These are phyloP conservation scores for Nomia melanderi DNA, from an alignment of 1,140 invertebrate species.

Conservation along the genomic window DNA sequence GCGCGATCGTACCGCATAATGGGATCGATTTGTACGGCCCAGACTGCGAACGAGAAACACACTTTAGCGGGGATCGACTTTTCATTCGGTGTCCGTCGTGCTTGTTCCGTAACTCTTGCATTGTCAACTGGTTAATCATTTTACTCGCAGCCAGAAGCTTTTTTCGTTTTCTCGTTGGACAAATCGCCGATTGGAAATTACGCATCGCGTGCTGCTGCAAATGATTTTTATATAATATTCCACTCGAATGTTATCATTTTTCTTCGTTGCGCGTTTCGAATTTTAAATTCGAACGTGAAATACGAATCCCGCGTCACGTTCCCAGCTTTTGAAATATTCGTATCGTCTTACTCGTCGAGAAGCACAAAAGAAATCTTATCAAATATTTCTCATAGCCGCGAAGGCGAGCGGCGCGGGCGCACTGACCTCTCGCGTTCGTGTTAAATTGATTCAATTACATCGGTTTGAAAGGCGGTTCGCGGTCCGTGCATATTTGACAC, in stretches of 20 bases:
- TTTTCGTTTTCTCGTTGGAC: no score
- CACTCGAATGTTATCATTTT: no score
- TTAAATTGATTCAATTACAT: slow-evolving; percentile 63
- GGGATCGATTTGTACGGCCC: slow-evolving; percentile 50
- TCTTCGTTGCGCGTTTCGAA: no score
- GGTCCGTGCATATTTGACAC: slow-evolving; percentile 51
- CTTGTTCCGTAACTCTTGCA: not conserved
- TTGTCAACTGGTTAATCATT: not conserved
- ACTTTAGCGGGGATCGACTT: slow-evolving; percentile 19
- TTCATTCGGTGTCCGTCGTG: not conserved
- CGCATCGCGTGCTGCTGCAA: no score
- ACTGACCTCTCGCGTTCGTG: slow-evolving; percentile 13
- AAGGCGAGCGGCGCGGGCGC: not conserved
- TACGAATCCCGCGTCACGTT: not conserved
- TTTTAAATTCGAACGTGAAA: no score
- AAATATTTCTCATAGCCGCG: slow-evolving; percentile 39
- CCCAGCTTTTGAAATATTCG: not conserved
- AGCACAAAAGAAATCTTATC: slow-evolving; percentile 13
- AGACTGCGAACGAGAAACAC: slow-evolving; percentile 32
- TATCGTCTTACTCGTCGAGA: not conserved
- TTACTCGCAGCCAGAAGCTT: no score
- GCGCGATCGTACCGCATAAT: slow-evolving; percentile 53
- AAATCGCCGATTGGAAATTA: no score
- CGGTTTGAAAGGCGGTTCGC: slow-evolving; percentile 49
- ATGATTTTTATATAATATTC: no score